Conservation (phyloP, 2,797 vertebrate genomes). For the Chrysocyon brachyurus region DNA sequence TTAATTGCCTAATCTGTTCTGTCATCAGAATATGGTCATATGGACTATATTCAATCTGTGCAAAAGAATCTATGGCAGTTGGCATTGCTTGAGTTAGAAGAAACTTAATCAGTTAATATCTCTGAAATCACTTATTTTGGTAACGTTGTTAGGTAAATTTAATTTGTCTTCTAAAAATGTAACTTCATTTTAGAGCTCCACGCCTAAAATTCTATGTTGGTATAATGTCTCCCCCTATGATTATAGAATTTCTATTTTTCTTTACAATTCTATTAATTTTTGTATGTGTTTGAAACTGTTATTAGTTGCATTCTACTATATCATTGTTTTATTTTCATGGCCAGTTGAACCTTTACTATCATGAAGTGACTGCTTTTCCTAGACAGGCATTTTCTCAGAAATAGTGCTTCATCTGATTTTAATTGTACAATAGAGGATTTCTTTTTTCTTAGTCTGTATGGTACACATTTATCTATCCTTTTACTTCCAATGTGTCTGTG, state of each 20-base stretch:
- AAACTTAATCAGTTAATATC: background rate
- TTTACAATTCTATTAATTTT: background rate
- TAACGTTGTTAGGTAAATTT: background rate
- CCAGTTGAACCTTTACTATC: background rate
- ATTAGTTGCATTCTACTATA: background rate
- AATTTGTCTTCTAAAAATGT: background rate
- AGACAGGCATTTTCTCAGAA: background rate
- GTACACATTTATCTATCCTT: background rate
- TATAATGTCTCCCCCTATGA: background rate
- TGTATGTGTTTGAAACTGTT: background rate
- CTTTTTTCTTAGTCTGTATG: background rate
- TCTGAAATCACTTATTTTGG: conserved; percentile 11
- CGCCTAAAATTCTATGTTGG: background rate
- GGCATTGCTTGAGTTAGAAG: background rate
- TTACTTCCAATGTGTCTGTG: background rate
- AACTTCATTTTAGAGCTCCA: background rate
- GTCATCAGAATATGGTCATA: background rate
- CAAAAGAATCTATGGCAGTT: background rate
- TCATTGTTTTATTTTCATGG: background rate
- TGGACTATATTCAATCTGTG: background rate
- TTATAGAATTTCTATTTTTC: background rate
- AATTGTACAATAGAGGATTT: background rate
- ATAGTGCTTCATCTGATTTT: background rate
- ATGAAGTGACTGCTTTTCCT: background rate
- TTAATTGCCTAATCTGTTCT: background rate